Percentiles rank a stretch among this genome's conserved stretches.
Evolutionary conservation across 2,113 vertebrate species (phyloP).

Genomic region (Corythornis vintsioides): DNA sequence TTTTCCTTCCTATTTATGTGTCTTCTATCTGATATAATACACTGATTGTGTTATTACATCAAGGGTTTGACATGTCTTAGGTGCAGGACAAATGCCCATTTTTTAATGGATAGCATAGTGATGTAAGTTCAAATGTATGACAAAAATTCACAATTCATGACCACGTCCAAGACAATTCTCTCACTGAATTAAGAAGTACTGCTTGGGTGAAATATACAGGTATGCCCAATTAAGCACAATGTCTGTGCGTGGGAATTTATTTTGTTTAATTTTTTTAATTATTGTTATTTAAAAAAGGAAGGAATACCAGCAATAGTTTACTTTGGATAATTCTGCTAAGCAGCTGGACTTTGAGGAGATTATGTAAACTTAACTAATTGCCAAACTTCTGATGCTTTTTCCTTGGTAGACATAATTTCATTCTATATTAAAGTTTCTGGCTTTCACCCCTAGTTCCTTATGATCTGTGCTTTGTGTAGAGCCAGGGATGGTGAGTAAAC

Average conservation of each 20-base stretch:
- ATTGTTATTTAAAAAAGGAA: neutral
- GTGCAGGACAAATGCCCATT: neutral
- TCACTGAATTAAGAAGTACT: neutral
- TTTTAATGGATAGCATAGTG: neutral
- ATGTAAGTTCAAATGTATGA: neutral
- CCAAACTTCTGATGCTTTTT: constrained; percentile 36
- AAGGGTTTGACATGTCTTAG: neutral
- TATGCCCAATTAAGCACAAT: neutral
- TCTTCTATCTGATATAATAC: neutral
- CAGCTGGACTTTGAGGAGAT: constrained; percentile 41
- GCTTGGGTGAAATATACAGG: neutral
- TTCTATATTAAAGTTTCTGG: constrained; percentile 15
- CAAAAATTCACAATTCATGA: neutral
- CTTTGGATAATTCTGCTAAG: constrained; percentile 48
- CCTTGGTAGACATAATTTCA: constrained; percentile 20
- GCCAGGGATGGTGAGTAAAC: constrained; percentile 8
- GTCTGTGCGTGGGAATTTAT: neutral
- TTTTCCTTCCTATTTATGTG: neutral
- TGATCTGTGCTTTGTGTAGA: neutral
- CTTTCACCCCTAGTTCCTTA: neutral
- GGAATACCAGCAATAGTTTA: neutral
- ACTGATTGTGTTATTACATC: neutral
- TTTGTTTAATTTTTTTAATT: neutral
- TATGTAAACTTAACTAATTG: constrained; percentile 40
- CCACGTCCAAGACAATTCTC: neutral